Evolutionary conservation across 1,140 invertebrate genomes (phyloP).

Genomic region (Lepidotrigona ventralis): DNA sequence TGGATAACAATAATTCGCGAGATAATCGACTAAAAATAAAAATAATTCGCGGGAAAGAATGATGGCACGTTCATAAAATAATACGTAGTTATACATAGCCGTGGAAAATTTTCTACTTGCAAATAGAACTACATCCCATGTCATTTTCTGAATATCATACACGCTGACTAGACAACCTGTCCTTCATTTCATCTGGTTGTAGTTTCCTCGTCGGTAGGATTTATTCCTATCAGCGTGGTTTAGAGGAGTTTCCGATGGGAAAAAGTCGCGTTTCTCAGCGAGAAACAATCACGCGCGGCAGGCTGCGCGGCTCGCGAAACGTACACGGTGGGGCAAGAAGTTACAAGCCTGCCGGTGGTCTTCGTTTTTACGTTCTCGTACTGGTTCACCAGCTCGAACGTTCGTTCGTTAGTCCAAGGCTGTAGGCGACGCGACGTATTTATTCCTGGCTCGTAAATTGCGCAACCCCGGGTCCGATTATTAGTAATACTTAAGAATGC

Average conservation of each 20-base stretch:
- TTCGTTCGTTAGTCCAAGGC: slow-evolving; percentile 47
- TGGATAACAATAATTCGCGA: too few species aligned
- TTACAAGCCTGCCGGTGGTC: slow-evolving; percentile 37
- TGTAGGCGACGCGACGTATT: slow-evolving; percentile 40
- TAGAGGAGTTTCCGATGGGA: neutral
- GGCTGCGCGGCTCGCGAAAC: slow-evolving; percentile 15
- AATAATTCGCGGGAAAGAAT: too few species aligned
- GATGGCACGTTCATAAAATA: too few species aligned
- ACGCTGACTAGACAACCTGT: too few species aligned
- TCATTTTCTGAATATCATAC: too few species aligned
- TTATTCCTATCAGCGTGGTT: neutral
- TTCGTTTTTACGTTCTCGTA: slow-evolving; percentile 34
- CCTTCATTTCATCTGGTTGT: neutral
- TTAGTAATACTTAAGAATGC: slow-evolving; percentile 45
- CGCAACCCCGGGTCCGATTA: slow-evolving; percentile 28
- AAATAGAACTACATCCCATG: too few species aligned
- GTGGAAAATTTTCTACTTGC: too few species aligned
- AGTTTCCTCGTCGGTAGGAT: neutral
- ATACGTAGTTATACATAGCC: too few species aligned
- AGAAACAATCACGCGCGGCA: neutral
- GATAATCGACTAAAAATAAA: too few species aligned
- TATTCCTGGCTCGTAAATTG: slow-evolving; percentile 45
- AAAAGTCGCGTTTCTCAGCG: neutral
- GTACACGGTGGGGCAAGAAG: slow-evolving; percentile 22
- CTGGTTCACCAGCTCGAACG: slow-evolving; percentile 33